Base-by-base conservation (phyloP, 2,797 vertebrate species). In the Ficedula albicollis region DNA sequence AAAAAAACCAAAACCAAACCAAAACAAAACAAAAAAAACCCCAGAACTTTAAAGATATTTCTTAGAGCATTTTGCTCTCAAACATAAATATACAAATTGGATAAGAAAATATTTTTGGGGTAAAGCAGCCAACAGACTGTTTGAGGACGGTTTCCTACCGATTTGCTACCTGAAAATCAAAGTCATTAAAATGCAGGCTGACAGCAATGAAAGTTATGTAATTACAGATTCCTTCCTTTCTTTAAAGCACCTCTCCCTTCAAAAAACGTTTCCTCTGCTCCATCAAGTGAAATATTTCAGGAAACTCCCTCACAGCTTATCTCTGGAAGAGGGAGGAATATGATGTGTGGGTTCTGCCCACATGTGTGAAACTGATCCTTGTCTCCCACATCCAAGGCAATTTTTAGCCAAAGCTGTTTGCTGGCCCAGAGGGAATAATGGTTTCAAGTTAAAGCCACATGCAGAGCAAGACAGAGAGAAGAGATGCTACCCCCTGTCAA, bases 341-440 rank as follows among this genome's bases (percentile, higher is more conserved):
- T 34, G 27, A 26, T 34, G 17, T 36, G 29, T 46, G 68, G 38
- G 44, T 72, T 84, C 67, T 44, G 78, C 69, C 55, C 69, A 49
- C 48, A 73, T 1, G 5, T 76, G 66, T 64, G 39, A 90, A 78
- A 29, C 52, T 3, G 15, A 90, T 86, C 60, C 72, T 78, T n/a
- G 80, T 77, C 55, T 85, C 48, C 46, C 62, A 38, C 75, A 69
- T 54, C 30, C 75, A 93, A 87, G 60, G 21, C 34, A 81, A 49
- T 79, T 83, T 95, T 93, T 80, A 95, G 70, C 58, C 74, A 77
- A 82, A 96, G 80, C 7, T 43, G 18, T 80, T 87, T 79, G 67
- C 69, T 76, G 51, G 63, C 80, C 87, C 38, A 58, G 56, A 88
- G 54, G 51, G 83, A 95, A 90, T 67, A 70, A 87, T 39, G 39